Conservation (phyloP, 2,797 vertebrate genomes). For the Girardinus metallicus region DNA sequence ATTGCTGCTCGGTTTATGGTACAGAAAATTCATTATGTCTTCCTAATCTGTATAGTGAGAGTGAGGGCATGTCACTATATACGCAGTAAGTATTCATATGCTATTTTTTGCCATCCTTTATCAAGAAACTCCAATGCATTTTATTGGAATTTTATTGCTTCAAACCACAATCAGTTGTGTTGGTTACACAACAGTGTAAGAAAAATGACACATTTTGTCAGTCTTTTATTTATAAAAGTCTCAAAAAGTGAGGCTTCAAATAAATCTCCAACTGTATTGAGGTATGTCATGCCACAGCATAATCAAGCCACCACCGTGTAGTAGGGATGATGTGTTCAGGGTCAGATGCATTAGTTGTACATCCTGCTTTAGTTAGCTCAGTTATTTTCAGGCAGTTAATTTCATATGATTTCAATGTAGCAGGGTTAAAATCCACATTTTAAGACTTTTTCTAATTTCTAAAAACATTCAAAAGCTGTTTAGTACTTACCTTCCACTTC, state of each 20-base stretch:
- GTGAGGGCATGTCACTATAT: not conserved
- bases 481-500: not conserved
- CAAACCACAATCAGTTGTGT: not conserved
- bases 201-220: not conserved
- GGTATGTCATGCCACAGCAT: not conserved
- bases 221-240: not conserved
- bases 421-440: not conserved
- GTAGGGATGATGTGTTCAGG: not conserved
- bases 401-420: not conserved
- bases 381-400: not conserved
- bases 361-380: too few relatives aligned
- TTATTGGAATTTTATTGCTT: conserved; percentile 1
- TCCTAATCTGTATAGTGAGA: not conserved
- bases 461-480: not conserved
- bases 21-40: not conserved
- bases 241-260: not conserved
- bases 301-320: not conserved
- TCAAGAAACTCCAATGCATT: not conserved
- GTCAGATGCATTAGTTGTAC: not conserved
- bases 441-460: not conserved
- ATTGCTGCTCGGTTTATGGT: not conserved
- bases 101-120: not conserved
- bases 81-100: not conserved
- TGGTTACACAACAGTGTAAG: not conserved
- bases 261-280: not conserved